Evolutionary conservation across 2,888 invertebrate species (phyloP).

Genomic region (Drosophila birchii): DNA sequence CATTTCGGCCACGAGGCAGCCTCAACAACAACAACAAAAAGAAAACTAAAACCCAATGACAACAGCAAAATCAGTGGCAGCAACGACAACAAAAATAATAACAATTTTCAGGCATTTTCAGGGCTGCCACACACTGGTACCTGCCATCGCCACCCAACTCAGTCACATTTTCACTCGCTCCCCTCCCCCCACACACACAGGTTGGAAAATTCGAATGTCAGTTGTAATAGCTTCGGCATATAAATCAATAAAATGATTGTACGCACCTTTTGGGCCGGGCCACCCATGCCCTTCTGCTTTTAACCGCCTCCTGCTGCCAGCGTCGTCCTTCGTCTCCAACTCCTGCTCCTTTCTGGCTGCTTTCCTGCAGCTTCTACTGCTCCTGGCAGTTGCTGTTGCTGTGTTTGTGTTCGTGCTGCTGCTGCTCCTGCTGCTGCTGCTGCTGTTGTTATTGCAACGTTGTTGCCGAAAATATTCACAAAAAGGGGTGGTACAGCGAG

Average conservation of each 20-base stretch:
- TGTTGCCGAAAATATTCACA: conserved; percentile 45
- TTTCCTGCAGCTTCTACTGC: conserved; percentile 56
- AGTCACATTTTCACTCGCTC: conserved; percentile 1
- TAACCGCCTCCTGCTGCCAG: conserved; percentile 9
- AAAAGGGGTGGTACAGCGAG: conserved; percentile 40
- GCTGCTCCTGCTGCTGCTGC: conserved; percentile 50
- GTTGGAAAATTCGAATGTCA: conserved; percentile 81
- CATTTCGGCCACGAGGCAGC: conserved; percentile 56
- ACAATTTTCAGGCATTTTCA: conserved; percentile 52
- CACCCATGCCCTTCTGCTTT: conserved; percentile 9
- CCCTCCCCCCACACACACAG: conserved; percentile 25
- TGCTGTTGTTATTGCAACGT: conserved; percentile 49
- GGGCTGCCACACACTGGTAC: conserved; percentile 41
- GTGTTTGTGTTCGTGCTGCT: conserved; percentile 60
- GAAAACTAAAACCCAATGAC: conserved; percentile 37
- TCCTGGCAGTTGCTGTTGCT: conserved; percentile 44
- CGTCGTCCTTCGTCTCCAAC: background rate
- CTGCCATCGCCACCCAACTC: background rate
- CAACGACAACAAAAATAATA: conserved; percentile 15
- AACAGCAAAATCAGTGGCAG: conserved; percentile 17
- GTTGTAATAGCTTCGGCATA: conserved; percentile 83
- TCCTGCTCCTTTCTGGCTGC: conserved; percentile 1
- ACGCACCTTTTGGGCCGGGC: conserved; percentile 72
- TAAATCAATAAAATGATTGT: conserved; percentile 83
- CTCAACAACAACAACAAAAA: conserved; percentile 63